A percentile compares a stretch with the other conserved stretches of the same genome.
Evolutionary conservation across 2,113 vertebrate genomes (phyloP).

Genomic region (Tetraodon nigroviridis): DNA sequence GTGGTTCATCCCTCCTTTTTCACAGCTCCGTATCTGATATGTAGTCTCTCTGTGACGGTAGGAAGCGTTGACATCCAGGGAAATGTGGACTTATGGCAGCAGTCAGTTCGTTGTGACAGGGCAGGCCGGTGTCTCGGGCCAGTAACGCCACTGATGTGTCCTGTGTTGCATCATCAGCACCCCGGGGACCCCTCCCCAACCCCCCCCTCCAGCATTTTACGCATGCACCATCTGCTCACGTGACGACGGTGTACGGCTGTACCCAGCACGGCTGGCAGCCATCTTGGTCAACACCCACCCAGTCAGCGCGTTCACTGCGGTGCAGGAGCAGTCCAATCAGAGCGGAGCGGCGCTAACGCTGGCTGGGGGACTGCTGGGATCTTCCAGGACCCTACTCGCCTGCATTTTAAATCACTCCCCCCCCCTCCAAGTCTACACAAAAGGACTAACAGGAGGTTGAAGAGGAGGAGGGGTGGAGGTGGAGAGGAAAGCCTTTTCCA

Average conservation of each 20-base stretch:
- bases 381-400: slow-evolving; percentile 44
- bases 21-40: not conserved
- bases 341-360: slow-evolving; percentile 56
- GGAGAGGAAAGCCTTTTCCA: slow-evolving; percentile 40
- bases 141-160: slow-evolving; percentile 38
- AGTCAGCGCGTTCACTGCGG: slow-evolving; percentile 82
- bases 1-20: too few relatives aligned
- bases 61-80: too few relatives aligned
- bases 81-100: not conserved
- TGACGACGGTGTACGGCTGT: slow-evolving; percentile 77
- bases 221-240: slow-evolving; percentile 85
- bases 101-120: not conserved
- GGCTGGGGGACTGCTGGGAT: slow-evolving; percentile 54
- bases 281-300: slow-evolving; percentile 98
- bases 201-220: slow-evolving; percentile 39
- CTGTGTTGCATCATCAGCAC: slow-evolving; percentile 71
- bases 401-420: slow-evolving; percentile 48
- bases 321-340: slow-evolving; percentile 78
- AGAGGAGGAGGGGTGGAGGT: slow-evolving; percentile 28
- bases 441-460: slow-evolving; percentile 28
- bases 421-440: slow-evolving; percentile 32
- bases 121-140: slow-evolving; percentile 5
- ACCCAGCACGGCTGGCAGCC: slow-evolving; percentile 86
- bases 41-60: not conserved
- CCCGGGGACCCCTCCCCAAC: slow-evolving; percentile 59